Conservation (phyloP, 1,140 invertebrate species). For the Phocides pigmalion region DNA sequence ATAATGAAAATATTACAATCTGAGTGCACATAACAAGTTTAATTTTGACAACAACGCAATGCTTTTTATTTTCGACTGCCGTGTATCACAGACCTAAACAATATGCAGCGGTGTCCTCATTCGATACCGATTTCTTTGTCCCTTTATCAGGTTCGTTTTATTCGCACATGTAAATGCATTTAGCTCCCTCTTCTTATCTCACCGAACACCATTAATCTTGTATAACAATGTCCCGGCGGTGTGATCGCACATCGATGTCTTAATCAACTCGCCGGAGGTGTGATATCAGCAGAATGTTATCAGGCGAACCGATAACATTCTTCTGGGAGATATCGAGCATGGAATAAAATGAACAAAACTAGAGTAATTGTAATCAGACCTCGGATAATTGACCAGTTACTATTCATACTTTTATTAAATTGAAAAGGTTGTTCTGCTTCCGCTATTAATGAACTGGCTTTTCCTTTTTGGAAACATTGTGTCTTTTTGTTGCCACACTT, state of each 20-base stretch:
- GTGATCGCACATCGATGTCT: constrained; percentile 65
- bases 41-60: not conserved
- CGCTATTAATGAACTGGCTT: constrained; percentile 16
- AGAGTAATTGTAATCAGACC: constrained; percentile 28
- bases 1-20: too few relatives aligned
- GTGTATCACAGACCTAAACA: constrained; percentile 50
- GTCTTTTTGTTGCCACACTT: not conserved
- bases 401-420: constrained; percentile 7
- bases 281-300: constrained; percentile 59
- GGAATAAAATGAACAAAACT: constrained; percentile 22
- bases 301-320: constrained; percentile 53
- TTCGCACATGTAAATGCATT: constrained; percentile 82
- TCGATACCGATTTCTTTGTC: constrained; percentile 70
- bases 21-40: too few relatives aligned
- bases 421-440: constrained; percentile 10
- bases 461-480: not conserved
- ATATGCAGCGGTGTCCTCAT: constrained; percentile 50
- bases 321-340: constrained; percentile 43
- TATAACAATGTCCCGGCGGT: constrained; percentile 75
- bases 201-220: constrained; percentile 78
- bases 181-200: constrained; percentile 78
- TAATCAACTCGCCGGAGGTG: constrained; percentile 63
- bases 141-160: constrained; percentile 72
- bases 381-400: constrained; percentile 9
- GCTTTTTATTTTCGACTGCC: constrained; percentile 5